A percentile compares a stretch with the other conserved stretches of the same genome.
phyloP scores from a whole-genome alignment of 1,140 invertebrate genomes.

The Brachionus calyciflorus region DNA sequence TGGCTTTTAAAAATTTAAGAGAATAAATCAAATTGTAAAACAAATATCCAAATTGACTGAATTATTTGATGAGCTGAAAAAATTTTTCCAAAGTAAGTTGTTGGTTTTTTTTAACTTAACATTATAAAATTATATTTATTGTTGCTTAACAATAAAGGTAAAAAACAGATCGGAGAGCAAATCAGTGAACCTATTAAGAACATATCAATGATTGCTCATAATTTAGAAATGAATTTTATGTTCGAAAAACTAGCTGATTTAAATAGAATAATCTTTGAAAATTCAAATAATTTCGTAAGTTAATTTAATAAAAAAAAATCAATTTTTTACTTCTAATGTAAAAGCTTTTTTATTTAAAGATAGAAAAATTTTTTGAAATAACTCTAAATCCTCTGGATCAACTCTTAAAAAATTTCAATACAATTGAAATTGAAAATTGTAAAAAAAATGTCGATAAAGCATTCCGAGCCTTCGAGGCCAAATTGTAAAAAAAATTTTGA shows the following conservation, averaged over 20 bases:
- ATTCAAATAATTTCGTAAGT: conserved; percentile 29
- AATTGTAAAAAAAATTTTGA: neutral
- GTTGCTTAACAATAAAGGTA: neutral
- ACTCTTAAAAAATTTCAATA: conserved; percentile 11
- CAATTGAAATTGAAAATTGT: neutral
- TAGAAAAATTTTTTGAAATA: conserved; percentile 12
- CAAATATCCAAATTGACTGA: neutral
- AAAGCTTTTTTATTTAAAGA: neutral
- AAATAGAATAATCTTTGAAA: conserved; percentile 2
- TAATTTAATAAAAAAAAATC: neutral
- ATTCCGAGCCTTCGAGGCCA: neutral
- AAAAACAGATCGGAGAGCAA: neutral
- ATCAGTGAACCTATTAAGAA: neutral
- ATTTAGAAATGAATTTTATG: neutral
- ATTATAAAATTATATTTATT: neutral
- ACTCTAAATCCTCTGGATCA: neutral
- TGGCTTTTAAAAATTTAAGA: neutral
- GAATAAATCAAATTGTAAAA: neutral
- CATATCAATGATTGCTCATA: neutral
- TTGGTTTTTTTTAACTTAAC: neutral
- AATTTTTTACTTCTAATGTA: neutral
- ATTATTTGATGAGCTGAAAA: neutral
- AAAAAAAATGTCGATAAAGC: conserved; percentile 35
- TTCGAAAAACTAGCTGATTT: conserved; percentile 26
- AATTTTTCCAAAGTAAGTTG: conserved; percentile 6